Conservation (phyloP, 2,113 vertebrate species). For the Hiodon alosoides region DNA sequence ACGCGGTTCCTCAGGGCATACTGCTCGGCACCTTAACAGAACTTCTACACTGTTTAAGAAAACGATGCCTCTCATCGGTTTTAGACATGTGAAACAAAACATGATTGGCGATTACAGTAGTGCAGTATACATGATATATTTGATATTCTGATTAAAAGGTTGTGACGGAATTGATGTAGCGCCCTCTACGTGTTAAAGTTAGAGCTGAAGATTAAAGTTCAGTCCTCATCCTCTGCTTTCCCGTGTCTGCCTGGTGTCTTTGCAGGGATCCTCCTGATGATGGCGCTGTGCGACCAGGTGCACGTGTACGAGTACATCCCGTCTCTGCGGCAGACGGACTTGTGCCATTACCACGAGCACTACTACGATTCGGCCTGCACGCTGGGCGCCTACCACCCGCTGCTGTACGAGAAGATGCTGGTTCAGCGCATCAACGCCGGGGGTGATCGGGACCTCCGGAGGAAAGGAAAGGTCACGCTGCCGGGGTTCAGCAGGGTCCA, state of each 20-base stretch:
- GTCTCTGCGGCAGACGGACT: slow-evolving; percentile 84
- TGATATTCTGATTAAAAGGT: too few species aligned
- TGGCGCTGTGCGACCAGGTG: slow-evolving; percentile 86
- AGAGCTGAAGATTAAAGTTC: too few species aligned
- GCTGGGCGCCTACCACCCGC: slow-evolving; percentile 89
- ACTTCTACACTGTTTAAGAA: too few species aligned
- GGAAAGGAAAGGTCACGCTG: slow-evolving; percentile 82
- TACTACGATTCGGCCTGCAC: slow-evolving; percentile 92
- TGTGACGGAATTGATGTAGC: too few species aligned
- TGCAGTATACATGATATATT: too few species aligned
- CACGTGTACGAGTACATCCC: slow-evolving; percentile 95
- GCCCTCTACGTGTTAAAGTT: too few species aligned
- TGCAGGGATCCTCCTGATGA: slow-evolving; percentile 93
- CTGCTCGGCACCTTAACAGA: too few species aligned
- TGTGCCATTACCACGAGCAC: slow-evolving; percentile 94
- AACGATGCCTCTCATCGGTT: too few species aligned
- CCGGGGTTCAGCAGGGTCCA: slow-evolving; percentile 77
- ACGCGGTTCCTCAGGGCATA: background rate
- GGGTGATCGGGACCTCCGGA: slow-evolving; percentile 70
- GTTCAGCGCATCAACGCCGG: slow-evolving; percentile 85
- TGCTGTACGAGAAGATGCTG: slow-evolving; percentile 91
- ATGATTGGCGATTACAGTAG: too few species aligned
- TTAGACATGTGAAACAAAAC: too few species aligned
- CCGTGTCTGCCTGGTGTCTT: background rate
- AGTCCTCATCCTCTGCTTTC: too few species aligned